phyloP scores from a whole-genome alignment of 2,113 vertebrate species.

The Oreamnos americanus region DNA sequence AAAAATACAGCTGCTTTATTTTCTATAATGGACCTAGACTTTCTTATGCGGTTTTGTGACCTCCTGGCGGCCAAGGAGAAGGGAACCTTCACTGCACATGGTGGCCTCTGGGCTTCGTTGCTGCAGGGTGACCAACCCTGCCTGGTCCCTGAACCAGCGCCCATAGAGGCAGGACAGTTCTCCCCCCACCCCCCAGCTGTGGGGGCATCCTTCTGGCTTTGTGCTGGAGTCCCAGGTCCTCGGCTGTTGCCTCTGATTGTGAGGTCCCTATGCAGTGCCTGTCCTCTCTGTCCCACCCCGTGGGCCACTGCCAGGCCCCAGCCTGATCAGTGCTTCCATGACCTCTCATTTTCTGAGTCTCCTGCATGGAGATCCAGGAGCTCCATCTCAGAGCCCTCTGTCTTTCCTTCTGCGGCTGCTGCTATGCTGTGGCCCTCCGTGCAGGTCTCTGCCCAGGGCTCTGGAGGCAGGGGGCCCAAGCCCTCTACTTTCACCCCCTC shows the following conservation, averaged over 20 bases:
- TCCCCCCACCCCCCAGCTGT: accelerated
- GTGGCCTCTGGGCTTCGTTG: neutral
- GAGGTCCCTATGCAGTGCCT: neutral
- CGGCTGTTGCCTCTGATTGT: neutral
- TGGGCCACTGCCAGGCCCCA: neutral
- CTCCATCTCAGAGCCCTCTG: accelerated
- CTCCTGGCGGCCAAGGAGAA: accelerated
- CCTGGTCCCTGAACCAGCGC: neutral
- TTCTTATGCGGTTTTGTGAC: neutral
- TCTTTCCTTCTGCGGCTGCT: accelerated
- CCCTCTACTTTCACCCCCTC: neutral
- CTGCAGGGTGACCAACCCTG: neutral
- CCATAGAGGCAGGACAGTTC: neutral
- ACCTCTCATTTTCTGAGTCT: neutral
- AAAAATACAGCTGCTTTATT: neutral
- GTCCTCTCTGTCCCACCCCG: neutral
- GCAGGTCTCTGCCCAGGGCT: neutral
- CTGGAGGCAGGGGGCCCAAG: too few species aligned
- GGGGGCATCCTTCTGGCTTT: neutral
- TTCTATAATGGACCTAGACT: neutral
- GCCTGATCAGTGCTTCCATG: neutral
- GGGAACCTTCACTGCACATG: accelerated
- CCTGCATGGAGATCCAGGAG: neutral
- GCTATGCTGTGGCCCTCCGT: neutral
- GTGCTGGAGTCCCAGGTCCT: neutral